Conservation (phyloP, 2,113 vertebrate genomes). For the Deroptyus accipitrinus region DNA sequence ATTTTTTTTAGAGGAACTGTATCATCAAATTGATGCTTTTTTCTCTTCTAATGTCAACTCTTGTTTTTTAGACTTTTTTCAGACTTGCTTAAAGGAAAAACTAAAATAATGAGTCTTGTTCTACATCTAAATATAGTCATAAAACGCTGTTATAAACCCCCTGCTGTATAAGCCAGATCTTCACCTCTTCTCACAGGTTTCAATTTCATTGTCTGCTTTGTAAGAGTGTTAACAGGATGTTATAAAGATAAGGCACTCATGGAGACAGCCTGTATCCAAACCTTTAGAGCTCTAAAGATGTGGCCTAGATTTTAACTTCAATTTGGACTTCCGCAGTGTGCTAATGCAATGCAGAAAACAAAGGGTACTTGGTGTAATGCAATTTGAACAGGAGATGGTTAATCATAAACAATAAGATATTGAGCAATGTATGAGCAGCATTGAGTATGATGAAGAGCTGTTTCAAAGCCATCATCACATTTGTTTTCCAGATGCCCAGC, state of each 20-base stretch:
- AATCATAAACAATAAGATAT: not conserved
- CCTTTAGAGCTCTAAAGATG: not conserved
- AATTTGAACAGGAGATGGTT: not conserved
- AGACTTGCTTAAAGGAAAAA: not conserved
- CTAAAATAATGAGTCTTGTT: not conserved
- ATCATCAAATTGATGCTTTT: not conserved
- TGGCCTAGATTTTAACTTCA: not conserved
- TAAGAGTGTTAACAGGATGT: not conserved
- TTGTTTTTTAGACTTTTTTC: not conserved
- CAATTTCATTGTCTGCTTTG: not conserved
- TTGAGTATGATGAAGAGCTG: not conserved
- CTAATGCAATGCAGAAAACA: not conserved
- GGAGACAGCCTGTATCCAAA: not conserved
- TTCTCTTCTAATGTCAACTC: not conserved
- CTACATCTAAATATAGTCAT: not conserved
- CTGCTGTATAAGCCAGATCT: not conserved
- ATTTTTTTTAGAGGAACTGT: not conserved
- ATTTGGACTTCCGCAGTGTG: not conserved
- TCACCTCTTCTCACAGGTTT: not conserved
- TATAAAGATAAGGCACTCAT: not conserved
- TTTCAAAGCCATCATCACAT: not conserved
- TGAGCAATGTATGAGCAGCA: not conserved
- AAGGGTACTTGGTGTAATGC: not conserved
- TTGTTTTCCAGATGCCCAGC: not conserved
- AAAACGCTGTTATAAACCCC: not conserved